Base-by-base conservation (phyloP, 2,888 invertebrate species). In the Plebejus melissa region DNA sequence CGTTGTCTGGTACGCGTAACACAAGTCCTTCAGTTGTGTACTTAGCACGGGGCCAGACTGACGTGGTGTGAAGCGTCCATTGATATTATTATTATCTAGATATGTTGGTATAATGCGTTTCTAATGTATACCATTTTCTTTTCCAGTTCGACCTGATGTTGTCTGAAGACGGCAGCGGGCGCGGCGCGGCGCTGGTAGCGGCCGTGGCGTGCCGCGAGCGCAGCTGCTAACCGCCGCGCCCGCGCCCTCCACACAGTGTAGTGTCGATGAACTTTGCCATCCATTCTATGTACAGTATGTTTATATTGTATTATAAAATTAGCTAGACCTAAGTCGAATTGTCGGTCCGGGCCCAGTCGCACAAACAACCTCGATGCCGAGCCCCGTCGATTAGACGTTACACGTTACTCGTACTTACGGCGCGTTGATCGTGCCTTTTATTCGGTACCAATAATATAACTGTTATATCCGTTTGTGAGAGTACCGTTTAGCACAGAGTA, bases 161-260 rank as follows among this genome's bases (percentile, higher is more conserved):
- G 76, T 98, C 98, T 0, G 98, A 98, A 88, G 99, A 99, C 87
- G 99, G 99, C 74, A 98, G 98, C 83, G 99, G 99, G n/a, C 96
- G 98, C 83, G 99, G 99, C 46, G 99, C 99, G 75, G 99, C 99
- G 77, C 92, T 99, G 75, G 98, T 99, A 16, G 98, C 98, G n/a
- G 98, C 99, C 11, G 98, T 98, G 58, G 97, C 97, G 70, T 95
- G 96, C 82, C 94, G 96, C 82, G 95, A 95, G 83, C 84, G 86
- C 32, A 32, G 32, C 83, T 81, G 72, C 79, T 81, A 75, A 84
- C 85, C 83, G 65, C 57, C n/a, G 36, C 54, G 54, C 54, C 13
- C 13, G 16, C 16, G 13, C 54, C 54, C 13, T 4, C 54, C 16
- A 16, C 54, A 54, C 54, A 54, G 71, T 50, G 54, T 72, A 72